Conservation (phyloP, 2,888 invertebrate species). For the Erpobdella octoculata region DNA sequence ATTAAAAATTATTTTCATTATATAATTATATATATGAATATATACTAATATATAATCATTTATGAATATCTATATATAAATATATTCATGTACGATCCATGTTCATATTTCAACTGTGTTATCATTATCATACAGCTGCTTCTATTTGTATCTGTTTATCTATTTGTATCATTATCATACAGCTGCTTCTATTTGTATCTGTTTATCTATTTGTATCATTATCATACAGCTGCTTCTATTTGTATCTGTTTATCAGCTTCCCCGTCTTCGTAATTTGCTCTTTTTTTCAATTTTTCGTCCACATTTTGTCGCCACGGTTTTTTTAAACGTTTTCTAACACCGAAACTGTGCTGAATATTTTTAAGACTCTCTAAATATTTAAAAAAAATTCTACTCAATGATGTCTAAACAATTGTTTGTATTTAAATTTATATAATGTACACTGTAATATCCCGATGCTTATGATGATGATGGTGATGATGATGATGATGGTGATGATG, state of each 20-base stretch:
- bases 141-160: neutral
- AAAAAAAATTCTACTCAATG: too few relatives aligned
- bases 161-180: neutral
- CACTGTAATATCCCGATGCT: too few relatives aligned
- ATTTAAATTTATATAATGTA: too few relatives aligned
- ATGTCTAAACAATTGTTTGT: too few relatives aligned
- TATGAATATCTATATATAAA: neutral
- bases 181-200: neutral
- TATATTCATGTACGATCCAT: neutral
- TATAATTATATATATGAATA: neutral
- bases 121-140: neutral
- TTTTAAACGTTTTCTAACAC: neutral
- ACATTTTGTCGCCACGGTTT: neutral
- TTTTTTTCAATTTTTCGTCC: neutral
- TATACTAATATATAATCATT: neutral
- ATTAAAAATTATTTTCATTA: neutral
- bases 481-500: constrained; percentile 17
- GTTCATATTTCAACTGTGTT: neutral
- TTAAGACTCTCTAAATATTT: too few relatives aligned
- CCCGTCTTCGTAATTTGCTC: neutral
- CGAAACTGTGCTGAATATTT: too few relatives aligned
- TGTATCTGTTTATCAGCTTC: neutral
- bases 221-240: neutral
- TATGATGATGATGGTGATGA: neutral
- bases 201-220: neutral